phyloP scores from a whole-genome alignment of 1,140 invertebrate species.

The Drosophila miranda region DNA sequence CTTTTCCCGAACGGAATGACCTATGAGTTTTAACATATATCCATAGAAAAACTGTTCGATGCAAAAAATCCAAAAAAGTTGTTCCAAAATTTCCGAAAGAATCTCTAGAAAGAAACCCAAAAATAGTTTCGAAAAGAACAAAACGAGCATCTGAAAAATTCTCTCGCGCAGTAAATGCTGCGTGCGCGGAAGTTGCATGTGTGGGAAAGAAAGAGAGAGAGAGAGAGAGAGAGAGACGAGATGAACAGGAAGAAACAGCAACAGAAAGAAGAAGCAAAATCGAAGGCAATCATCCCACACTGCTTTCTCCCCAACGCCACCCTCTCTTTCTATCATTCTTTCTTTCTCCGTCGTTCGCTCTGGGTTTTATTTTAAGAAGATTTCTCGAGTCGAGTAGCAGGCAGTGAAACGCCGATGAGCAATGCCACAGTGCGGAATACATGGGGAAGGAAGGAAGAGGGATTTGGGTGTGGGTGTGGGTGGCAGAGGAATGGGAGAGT shows the following conservation, averaged over 20 bases:
- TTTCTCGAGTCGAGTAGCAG: conserved; percentile 45
- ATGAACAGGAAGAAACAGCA: conserved; percentile 23
- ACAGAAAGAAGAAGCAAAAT: conserved; percentile 12
- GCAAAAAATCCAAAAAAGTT: conserved; percentile 6
- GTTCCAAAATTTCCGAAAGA: conserved; percentile 35
- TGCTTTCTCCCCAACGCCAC: too few relatives aligned
- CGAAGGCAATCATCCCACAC: conserved; percentile 32
- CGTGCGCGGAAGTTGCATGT: conserved; percentile 59
- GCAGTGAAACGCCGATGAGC: conserved; percentile 57
- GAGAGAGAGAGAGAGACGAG: not conserved
- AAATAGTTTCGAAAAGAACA: conserved; percentile 60
- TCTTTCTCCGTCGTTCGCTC: conserved; percentile 16
- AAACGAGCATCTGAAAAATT: conserved; percentile 1
- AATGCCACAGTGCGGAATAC: conserved; percentile 47
- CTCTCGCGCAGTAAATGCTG: conserved; percentile 38
- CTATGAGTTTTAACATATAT: too few relatives aligned
- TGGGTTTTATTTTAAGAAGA: conserved; percentile 78
- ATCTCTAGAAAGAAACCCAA: conserved; percentile 45
- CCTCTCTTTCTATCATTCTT: conserved; percentile 20
- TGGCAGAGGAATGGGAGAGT: too few relatives aligned
- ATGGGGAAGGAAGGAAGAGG: not conserved
- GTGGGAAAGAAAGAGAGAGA: conserved; percentile 32
- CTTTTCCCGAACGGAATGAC: too few relatives aligned
- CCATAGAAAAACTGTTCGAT: too few relatives aligned
- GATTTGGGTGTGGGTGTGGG: too few relatives aligned